A percentile compares a stretch with the other conserved stretches of the same genome.
phyloP scores from a whole-genome alignment of 2,797 vertebrate genomes.

The Okamejei kenojei region DNA sequence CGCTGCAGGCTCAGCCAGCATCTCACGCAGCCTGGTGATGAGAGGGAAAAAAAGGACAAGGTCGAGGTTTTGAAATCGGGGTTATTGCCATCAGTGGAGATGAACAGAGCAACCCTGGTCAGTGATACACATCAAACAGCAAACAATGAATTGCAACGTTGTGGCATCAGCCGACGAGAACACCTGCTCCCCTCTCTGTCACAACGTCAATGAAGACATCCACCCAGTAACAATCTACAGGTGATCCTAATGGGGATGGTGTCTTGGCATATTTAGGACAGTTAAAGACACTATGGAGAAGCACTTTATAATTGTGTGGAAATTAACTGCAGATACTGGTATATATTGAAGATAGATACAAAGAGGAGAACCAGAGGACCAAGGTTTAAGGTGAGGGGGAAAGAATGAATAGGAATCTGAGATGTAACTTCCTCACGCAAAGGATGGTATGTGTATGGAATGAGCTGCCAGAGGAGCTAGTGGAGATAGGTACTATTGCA shows the following conservation, averaged over 20 bases:
- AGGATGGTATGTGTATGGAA: too few species aligned
- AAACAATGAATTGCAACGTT: not conserved
- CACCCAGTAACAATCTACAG: not conserved
- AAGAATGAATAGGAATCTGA: too few species aligned
- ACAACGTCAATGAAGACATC: not conserved
- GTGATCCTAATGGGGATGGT: not conserved
- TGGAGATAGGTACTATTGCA: too few species aligned
- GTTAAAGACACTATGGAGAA: not conserved
- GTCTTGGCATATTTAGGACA: not conserved
- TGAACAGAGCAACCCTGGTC: not conserved
- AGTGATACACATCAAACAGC: too few species aligned
- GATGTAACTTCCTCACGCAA: too few species aligned
- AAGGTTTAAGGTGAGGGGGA: too few species aligned
- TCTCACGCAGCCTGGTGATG: not conserved
- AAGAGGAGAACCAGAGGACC: too few species aligned
- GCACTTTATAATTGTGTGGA: too few species aligned
- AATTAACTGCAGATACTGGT: too few species aligned
- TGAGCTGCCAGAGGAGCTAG: too few species aligned
- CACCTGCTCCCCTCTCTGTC: not conserved
- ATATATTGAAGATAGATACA: too few species aligned
- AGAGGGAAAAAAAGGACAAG: not conserved
- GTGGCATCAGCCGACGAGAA: not conserved
- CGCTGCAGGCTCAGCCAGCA: not conserved
- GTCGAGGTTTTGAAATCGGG: not conserved
- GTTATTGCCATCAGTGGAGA: too few species aligned